phyloP scores from a whole-genome alignment of 2,113 vertebrate species.

The Rhadina sibilatrix region DNA sequence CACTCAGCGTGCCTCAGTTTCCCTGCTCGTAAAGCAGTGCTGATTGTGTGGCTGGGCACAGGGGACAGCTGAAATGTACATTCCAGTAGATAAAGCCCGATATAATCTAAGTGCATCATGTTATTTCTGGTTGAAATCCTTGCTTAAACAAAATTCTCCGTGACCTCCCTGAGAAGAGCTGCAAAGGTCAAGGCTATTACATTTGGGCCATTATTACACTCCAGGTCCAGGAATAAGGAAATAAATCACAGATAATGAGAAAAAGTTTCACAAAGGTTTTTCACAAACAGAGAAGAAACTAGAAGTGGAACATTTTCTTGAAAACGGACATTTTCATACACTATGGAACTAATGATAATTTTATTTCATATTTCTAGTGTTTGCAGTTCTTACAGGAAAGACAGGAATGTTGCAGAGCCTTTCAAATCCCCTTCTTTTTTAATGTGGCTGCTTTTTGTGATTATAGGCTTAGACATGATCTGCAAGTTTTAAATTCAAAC shows the following conservation, averaged over 20 bases:
- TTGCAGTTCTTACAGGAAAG: neutral
- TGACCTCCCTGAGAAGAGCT: conserved; percentile 44
- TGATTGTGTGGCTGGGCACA: neutral
- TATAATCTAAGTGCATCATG: neutral
- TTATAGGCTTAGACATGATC: neutral
- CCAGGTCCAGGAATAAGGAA: conserved; percentile 5
- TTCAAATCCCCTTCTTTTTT: neutral
- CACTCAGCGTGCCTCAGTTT: neutral
- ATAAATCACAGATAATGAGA: conserved; percentile 57
- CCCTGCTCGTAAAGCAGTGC: neutral
- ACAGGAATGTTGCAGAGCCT: neutral
- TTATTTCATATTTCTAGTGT: neutral
- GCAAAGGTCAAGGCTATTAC: conserved; percentile 61
- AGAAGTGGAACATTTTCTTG: neutral
- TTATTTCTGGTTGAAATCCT: conserved; percentile 34
- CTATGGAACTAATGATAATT: neutral
- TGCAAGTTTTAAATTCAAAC: conserved; percentile 7
- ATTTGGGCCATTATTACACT: conserved; percentile 51
- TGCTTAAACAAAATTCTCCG: conserved; percentile 1
- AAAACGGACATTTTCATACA: neutral
- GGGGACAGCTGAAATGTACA: neutral
- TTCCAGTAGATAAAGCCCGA: neutral
- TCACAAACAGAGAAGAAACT: neutral
- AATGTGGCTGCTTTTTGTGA: neutral
- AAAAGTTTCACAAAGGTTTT: conserved; percentile 38